Base-by-base conservation (phyloP, 2,113 vertebrate genomes). In the Chionomys nivalis region DNA sequence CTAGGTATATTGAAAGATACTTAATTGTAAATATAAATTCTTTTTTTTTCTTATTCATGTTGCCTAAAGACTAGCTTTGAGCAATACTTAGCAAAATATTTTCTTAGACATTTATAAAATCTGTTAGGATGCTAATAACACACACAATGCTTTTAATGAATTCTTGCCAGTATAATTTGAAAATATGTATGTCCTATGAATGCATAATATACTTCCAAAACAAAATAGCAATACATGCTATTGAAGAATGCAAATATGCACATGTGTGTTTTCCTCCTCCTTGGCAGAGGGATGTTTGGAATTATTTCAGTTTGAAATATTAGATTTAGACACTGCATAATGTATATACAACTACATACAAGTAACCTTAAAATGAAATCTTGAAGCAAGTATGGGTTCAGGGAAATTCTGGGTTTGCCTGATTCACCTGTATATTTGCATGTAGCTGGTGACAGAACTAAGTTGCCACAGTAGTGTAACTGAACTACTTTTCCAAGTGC, bases 21-120 rank as follows among this genome's bases (percentile, higher is more conserved):
- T 97, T 92, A 73, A 83, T 87, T 86, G 1, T 81, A 91, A 93
- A 39, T 49, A 77, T 81, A 1, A 70, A 66, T 87, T 63, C 24
- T 36, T 49, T 44, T 36, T 36, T 82, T 61, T 31, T 36, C 39
- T 19, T 61, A 42, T 39, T 70, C 9, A 65, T 4, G 58, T 81
- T 95, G n/a, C 49, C 44, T 76, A 47, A 89, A 95, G 0, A 2
- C 10, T 83, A 12, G 33, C 7, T 94, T 93, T 89, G 31, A 73
- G 42, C 77, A 85, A 78, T 63, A 78, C 4, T 28, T 24, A 88
- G 8, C 9, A 88, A 73, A 88, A 73, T 90, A 12, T 85, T 93
- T 88, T 92, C 47, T 31, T 49, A 7, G 14, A 23, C n/a, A 68
- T 90, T 90, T 68, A 94, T 7, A 52, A 68, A 90, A 76, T 76